These are phyloP conservation scores for Actias luna DNA, from an alignment of 2,888 invertebrate genomes.

Conservation along the genomic window DNA sequence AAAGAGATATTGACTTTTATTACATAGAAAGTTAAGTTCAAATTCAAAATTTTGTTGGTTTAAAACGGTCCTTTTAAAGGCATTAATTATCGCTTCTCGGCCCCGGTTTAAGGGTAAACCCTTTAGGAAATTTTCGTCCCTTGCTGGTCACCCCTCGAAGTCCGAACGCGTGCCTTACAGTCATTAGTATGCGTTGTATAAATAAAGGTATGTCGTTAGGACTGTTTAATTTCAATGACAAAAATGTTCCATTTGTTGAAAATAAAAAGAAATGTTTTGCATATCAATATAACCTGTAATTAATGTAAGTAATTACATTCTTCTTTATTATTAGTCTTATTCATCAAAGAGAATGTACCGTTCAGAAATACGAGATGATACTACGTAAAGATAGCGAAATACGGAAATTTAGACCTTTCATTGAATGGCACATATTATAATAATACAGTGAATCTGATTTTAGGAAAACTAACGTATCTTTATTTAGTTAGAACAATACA, in stretches of 20 bases:
- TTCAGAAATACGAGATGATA: no score
- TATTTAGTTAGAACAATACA: no score
- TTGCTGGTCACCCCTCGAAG: conserved; percentile 74
- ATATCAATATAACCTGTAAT: no score
- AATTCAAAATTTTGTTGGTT: conserved; percentile 27
- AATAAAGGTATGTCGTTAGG: conserved; percentile 67
- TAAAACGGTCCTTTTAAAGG: conserved; percentile 67
- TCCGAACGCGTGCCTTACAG: conserved; percentile 66
- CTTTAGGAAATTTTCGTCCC: conserved; percentile 78
- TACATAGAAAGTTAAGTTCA: conserved; percentile 28
- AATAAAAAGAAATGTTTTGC: no score
- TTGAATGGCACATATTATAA: no score
- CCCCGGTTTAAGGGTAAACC: conserved; percentile 77
- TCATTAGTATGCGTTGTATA: conserved; percentile 73
- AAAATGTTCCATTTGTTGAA: conserved; percentile 30
- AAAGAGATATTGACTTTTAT: conserved; percentile 37
- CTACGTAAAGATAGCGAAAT: no score
- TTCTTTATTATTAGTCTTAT: no score
- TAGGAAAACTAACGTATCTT: no score
- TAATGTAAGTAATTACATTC: no score
- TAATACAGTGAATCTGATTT: no score
- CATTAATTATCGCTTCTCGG: conserved; percentile 75
- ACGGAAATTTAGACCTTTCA: no score
- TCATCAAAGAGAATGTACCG: no score
- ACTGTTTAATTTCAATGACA: conserved; percentile 58